Percentiles rank a stretch among this genome's conserved stretches.
phyloP scores from a whole-genome alignment of 1,140 invertebrate species.

The Drosophila pruinosa region DNA sequence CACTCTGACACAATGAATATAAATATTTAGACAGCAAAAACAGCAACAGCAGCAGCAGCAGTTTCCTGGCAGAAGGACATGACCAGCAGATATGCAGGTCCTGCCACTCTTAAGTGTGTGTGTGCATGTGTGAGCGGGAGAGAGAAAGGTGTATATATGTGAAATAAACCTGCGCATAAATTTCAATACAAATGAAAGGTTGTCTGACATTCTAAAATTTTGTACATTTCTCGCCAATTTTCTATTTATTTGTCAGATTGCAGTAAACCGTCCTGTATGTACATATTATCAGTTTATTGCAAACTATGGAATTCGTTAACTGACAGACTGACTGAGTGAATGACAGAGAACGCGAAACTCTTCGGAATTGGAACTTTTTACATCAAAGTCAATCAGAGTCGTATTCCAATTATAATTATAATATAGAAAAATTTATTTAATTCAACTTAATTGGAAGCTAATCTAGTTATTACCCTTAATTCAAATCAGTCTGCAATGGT shows the following conservation, averaged over 20 bases:
- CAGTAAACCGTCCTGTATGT: neutral
- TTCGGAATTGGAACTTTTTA: no score
- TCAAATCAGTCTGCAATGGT: no score
- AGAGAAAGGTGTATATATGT: constrained; percentile 20
- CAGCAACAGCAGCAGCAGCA: constrained; percentile 51
- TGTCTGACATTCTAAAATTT: constrained; percentile 40
- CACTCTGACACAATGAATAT: constrained; percentile 81
- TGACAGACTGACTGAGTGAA: neutral
- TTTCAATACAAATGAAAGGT: constrained; percentile 74
- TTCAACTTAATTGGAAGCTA: no score
- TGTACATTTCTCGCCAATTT: constrained; percentile 53
- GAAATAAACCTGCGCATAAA: constrained; percentile 74
- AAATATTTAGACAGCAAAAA: constrained; percentile 81
- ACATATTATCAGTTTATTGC: neutral
- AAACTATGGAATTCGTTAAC: neutral
- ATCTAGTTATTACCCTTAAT: no score
- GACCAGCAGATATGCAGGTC: constrained; percentile 56
- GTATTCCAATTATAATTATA: no score
- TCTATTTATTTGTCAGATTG: constrained; percentile 42
- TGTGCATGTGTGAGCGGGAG: neutral
- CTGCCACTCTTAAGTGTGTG: neutral
- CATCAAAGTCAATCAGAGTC: no score
- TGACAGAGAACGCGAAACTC: no score
- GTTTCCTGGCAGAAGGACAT: constrained; percentile 57
- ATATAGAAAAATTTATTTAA: no score